These are phyloP conservation scores for Harpalus rufipes DNA, from an alignment of 2,888 invertebrate genomes.

Conservation along the genomic window DNA sequence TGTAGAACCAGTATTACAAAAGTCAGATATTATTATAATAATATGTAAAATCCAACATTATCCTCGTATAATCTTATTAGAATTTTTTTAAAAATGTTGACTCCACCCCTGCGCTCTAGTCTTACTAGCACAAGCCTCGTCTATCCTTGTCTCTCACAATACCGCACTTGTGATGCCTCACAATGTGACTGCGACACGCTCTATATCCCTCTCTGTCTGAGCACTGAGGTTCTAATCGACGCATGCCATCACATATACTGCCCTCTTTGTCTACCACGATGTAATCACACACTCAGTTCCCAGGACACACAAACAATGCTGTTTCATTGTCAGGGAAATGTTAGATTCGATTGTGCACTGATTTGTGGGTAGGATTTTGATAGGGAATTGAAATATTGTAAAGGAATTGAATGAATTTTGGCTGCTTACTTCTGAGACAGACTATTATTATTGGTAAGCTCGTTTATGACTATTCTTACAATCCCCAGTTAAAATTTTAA, in stretches of 20 bases:
- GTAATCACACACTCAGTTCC: not conserved
- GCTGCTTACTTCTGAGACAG: too few species aligned
- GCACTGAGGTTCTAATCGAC: constrained; percentile 48
- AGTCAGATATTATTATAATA: too few species aligned
- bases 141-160: constrained; percentile 47
- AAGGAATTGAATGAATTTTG: too few species aligned
- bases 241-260: constrained; percentile 53
- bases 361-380: too few species aligned
- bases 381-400: too few species aligned
- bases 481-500: too few species aligned
- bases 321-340: constrained; percentile 46
- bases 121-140: constrained; percentile 36
- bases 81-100: not conserved
- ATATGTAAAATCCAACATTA: too few species aligned
- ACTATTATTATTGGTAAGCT: too few species aligned
- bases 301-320: constrained; percentile 49
- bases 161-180: constrained; percentile 30
- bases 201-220: constrained; percentile 10
- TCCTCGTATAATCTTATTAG: not conserved
- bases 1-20: too few species aligned
- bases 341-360: not conserved
- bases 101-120: constrained; percentile 3
- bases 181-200: constrained; percentile 5
- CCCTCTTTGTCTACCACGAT: too few species aligned
- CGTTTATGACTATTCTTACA: too few species aligned